Conservation (phyloP, 2,113 vertebrate species). For the Boleophthalmus pectinirostris region DNA sequence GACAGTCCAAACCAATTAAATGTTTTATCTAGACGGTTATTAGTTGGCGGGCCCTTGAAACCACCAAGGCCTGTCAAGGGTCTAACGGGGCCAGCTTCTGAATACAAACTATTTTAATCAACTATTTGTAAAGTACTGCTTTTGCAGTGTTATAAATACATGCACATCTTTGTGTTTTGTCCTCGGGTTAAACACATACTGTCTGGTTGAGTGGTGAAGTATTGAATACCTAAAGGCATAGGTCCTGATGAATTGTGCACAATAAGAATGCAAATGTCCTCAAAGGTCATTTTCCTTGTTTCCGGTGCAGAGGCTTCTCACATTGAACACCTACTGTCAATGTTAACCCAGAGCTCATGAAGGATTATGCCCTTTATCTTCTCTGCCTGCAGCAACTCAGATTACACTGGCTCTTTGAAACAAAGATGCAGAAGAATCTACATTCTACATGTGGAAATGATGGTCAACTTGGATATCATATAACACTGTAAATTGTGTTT, state of each 20-base stretch:
- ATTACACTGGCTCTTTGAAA: neutral
- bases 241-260: neutral
- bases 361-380: neutral
- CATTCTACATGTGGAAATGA: neutral
- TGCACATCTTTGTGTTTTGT: neutral
- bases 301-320: neutral
- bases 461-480: neutral
- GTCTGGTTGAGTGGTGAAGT: neutral
- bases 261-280: neutral
- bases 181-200: neutral
- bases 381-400: neutral
- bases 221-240: neutral
- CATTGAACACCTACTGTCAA: neutral
- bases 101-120: neutral
- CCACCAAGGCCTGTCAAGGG: neutral
- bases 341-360: neutral
- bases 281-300: conserved; percentile 1
- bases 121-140: neutral
- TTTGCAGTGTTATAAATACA: neutral
- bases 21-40: neutral
- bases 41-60: neutral
- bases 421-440: neutral
- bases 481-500: neutral
- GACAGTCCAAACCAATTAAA: neutral
- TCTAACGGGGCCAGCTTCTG: neutral